These are phyloP conservation scores for Nesoenas mayeri DNA, from an alignment of 2,113 vertebrate species.

Conservation along the genomic window DNA sequence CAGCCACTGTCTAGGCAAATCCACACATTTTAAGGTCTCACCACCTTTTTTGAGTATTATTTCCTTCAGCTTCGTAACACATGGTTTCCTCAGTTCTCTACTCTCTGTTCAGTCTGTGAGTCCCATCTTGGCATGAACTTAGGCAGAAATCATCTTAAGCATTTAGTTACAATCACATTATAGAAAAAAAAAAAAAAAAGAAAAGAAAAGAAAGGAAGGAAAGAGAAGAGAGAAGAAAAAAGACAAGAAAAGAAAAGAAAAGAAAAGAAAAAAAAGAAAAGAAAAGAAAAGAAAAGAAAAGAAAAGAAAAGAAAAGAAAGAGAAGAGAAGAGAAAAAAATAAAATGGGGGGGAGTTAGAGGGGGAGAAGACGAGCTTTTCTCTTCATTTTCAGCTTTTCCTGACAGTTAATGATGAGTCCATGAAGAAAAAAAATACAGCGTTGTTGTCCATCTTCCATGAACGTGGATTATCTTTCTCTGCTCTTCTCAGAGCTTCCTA, in stretches of 20 bases:
- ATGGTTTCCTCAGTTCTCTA: background rate
- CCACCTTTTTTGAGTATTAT: background rate
- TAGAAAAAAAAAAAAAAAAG: background rate
- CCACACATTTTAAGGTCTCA: background rate
- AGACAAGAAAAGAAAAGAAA: background rate
- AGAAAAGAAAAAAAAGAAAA: background rate
- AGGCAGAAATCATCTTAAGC: background rate
- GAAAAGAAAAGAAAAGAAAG: background rate
- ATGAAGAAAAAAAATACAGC: background rate
- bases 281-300: background rate
- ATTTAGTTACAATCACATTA: background rate
- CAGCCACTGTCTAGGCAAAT: background rate
- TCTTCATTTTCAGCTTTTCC: background rate
- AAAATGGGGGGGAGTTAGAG: no score
- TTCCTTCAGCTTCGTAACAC: background rate
- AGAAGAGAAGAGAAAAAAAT: background rate
- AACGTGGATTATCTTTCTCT: background rate
- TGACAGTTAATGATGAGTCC: background rate
- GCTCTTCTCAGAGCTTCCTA: background rate
- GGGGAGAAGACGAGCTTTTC: background rate
- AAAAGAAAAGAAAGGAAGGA: background rate
- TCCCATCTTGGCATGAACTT: background rate
- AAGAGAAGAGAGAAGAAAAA: background rate
- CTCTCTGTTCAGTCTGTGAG: background rate
- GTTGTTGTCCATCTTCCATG: accelerated